Percentiles rank a stretch among this genome's conserved stretches.
Evolutionary conservation across 2,113 vertebrate genomes (phyloP).

Genomic region (Copsychus sechellarum): DNA sequence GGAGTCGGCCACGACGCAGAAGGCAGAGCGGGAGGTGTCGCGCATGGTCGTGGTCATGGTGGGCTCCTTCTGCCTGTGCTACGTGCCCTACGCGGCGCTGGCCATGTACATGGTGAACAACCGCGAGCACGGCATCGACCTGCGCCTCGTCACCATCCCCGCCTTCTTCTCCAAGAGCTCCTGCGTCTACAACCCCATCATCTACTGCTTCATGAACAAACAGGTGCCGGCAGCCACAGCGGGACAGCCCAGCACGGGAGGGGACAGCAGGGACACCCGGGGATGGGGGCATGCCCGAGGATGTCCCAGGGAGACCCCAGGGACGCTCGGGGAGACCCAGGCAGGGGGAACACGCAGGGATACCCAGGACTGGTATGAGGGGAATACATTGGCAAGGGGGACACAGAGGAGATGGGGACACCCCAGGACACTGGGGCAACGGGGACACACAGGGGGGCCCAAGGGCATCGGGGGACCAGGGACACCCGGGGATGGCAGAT

Average conservation of each 20-base stretch:
- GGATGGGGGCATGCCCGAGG: not conserved
- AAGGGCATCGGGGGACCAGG: not conserved
- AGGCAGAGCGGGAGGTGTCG: conserved; percentile 84
- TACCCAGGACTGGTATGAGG: not conserved
- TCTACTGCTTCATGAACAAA: conserved; percentile 88
- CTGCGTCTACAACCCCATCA: conserved; percentile 84
- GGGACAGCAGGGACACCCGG: too few relatives aligned
- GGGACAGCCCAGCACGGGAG: fast-evolving
- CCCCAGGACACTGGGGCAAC: fast-evolving
- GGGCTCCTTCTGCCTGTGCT: conserved; percentile 80
- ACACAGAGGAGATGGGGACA: not conserved
- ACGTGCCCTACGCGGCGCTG: conserved; percentile 76
- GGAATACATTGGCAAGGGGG: not conserved
- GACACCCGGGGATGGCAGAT: fast-evolving
- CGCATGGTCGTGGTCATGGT: conserved; percentile 86
- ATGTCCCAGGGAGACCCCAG: not conserved
- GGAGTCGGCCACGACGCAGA: conserved; percentile 83
- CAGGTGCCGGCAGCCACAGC: conserved; percentile 63
- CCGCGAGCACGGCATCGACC: conserved; percentile 70
- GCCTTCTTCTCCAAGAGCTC: conserved; percentile 86
- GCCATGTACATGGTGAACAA: conserved; percentile 78
- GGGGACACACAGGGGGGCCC: not conserved
- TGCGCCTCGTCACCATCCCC: conserved; percentile 81
- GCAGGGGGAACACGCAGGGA: too few relatives aligned
- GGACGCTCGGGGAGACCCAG: not conserved